Evolutionary conservation across 2,888 invertebrate genomes (phyloP).

Genomic region (Ichneumon xanthorius): DNA sequence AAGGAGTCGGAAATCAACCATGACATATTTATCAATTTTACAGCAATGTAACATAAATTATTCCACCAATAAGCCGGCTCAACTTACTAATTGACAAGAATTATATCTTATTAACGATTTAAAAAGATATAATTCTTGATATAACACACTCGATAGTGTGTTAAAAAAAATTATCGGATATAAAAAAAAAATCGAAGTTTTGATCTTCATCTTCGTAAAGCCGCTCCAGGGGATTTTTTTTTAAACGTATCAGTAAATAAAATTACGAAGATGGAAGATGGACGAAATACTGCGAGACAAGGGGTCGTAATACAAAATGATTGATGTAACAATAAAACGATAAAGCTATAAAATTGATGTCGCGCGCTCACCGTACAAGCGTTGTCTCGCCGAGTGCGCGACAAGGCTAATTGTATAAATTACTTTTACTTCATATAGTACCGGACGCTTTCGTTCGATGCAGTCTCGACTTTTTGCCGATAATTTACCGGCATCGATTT

Average conservation of each 20-base stretch:
- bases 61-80: not conserved
- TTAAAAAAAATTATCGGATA: no score
- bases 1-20: not conserved
- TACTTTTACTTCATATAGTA: slow-evolving; percentile 19
- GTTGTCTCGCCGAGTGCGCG: not conserved
- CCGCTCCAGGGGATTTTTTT: not conserved
- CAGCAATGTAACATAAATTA: not conserved
- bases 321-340: not conserved
- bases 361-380: not conserved
- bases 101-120: not conserved
- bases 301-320: not conserved
- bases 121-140: no score
- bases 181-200: no score
- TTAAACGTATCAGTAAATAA: not conserved
- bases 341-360: not conserved
- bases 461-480: not conserved
- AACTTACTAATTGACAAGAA: not conserved
- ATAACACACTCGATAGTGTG: no score
- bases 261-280: not conserved
- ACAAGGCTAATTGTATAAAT: slow-evolving; percentile 40
- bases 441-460: slow-evolving; percentile 1
- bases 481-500: slow-evolving; percentile 14
- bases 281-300: not conserved
- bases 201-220: no score
- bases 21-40: not conserved